phyloP scores from a whole-genome alignment of 2,888 invertebrate species.

The Drosophila limbata region DNA sequence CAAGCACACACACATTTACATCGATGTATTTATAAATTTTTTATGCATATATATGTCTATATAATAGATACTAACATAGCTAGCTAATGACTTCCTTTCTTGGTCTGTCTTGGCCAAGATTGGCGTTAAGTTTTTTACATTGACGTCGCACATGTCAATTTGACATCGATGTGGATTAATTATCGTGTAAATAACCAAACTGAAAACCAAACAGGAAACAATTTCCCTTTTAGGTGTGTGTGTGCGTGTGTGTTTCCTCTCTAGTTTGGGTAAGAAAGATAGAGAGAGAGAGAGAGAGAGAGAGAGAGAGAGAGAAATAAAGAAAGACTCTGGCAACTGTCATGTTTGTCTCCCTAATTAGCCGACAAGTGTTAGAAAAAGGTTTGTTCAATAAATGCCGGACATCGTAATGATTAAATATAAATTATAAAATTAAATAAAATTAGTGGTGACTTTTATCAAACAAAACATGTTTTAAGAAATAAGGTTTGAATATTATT shows the following conservation, averaged over 20 bases:
- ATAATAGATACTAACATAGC: neutral
- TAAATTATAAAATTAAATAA: no score
- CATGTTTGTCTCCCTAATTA: conserved; percentile 11
- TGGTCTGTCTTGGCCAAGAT: conserved; percentile 13
- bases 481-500: no score
- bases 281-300: neutral
- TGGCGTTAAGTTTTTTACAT: conserved; percentile 11
- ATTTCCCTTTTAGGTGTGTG: conserved; percentile 15
- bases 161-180: conserved; percentile 76
- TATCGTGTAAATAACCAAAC: conserved; percentile 59
- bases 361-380: conserved; percentile 1
- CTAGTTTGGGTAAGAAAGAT: neutral
- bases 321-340: neutral
- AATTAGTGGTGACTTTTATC: no score
- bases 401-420: neutral
- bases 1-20: conserved; percentile 22
- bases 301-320: neutral
- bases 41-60: no score
- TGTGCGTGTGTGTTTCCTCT: conserved; percentile 18
- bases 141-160: conserved; percentile 64
- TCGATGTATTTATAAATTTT: no score
- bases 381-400: neutral
- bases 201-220: conserved; percentile 60
- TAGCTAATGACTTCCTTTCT: conserved; percentile 60
- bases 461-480: no score